Evolutionary conservation across 2,888 invertebrate genomes (phyloP), one percentile per base, ranked within the genome.

Genomic region (Drosophila anomalata): DNA sequence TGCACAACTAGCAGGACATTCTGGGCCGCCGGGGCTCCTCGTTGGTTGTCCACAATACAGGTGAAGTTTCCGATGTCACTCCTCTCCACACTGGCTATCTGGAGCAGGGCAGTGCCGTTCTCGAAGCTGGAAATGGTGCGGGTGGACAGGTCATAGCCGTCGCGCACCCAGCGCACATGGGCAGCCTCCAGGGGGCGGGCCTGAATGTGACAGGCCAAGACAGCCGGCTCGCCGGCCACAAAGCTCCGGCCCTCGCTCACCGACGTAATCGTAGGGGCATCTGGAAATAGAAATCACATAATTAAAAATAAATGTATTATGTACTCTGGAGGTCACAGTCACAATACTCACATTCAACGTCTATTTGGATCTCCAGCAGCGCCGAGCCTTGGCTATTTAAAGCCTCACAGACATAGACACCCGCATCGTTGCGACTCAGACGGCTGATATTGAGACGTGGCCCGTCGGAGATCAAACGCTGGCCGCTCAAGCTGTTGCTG

Each of bases 1-100:
- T 90, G 91, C 17, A 90, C 91, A 5, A 90, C 84, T 9, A 90
- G 77, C 17, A 91, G 60, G 11, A 91, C 90, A 72, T 90, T 82
- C 41, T 87, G 83, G 24, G 85, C 75, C 0, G 84, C 88, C 4
- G 81, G 54, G 0, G 88, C 62, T 3, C 90, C 90, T 11, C 90
- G 79, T 26, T 90, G 90, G 68, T 90, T 90, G 67, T 90, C 91
- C 47, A 86, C 90, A 0, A 76, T 85, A 66, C 90, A 90, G 9
- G 91, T 91, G 53, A 90, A 90, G 54, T 90, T 90, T 11, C 90
- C 90, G 17, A 90, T 89, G 53, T 90, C 90, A 2, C 83, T 79
- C 12, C 90, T 88, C 69, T 91, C 89, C 1, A 91, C 91, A 47
- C 89, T 82, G 31, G 87, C 89, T 14, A 90, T 89, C 61, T 90